phyloP scores from a whole-genome alignment of 2,888 invertebrate species.

The Smittia aterrima region DNA sequence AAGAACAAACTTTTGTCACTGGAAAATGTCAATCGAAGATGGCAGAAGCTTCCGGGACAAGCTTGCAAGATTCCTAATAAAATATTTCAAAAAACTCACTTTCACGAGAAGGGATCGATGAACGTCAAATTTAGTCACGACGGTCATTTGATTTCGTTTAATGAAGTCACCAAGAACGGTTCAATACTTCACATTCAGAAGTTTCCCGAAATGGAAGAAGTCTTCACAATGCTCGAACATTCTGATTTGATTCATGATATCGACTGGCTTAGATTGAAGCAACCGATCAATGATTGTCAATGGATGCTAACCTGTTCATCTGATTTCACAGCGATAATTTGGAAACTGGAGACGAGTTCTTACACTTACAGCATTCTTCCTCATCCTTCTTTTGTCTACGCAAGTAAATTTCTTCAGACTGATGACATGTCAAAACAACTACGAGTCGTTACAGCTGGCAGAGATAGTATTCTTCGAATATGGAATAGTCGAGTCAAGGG shows the following conservation, averaged over 20 bases:
- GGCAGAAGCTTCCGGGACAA: conserved; percentile 36
- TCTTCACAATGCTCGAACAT: conserved; percentile 30
- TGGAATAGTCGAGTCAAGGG: conserved; percentile 5
- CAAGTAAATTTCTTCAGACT: conserved; percentile 18
- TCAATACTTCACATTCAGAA: conserved; percentile 22
- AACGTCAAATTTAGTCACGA: conserved; percentile 28
- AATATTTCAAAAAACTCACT: conserved; percentile 6
- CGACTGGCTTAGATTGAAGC: conserved; percentile 13
- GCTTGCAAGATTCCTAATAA: conserved; percentile 35
- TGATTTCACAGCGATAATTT: conserved; percentile 31
- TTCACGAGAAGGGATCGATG: conserved; percentile 23
- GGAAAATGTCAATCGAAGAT: background rate
- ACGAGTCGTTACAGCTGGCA: conserved; percentile 33
- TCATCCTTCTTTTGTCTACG: conserved; percentile 42
- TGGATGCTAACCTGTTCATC: conserved; percentile 2
- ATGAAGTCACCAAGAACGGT: background rate
- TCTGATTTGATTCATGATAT: conserved; percentile 33
- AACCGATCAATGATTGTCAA: background rate
- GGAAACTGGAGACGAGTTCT: background rate
- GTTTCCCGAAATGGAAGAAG: conserved; percentile 29
- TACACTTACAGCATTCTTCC: conserved; percentile 35
- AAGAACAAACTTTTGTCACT: background rate
- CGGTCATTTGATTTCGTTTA: conserved; percentile 23
- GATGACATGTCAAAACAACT: background rate
- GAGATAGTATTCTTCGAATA: conserved; percentile 37